phyloP scores from a whole-genome alignment of 2,113 vertebrate genomes.

The Alligator mississippiensis region DNA sequence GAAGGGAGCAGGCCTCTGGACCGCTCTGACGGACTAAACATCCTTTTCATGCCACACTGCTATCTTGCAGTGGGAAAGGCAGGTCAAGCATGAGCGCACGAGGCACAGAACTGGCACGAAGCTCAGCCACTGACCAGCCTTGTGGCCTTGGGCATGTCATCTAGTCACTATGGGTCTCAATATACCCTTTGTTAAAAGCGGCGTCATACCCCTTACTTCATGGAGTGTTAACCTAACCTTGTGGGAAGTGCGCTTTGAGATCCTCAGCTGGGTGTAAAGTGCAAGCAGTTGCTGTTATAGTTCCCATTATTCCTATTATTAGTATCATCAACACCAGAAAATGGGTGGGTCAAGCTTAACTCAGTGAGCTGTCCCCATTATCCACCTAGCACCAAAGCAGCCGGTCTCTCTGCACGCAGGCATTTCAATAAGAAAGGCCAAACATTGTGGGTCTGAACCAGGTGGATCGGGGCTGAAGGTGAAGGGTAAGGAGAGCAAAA shows the following conservation, averaged over 20 bases:
- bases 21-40: background rate
- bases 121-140: background rate
- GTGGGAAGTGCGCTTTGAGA: background rate
- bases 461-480: background rate
- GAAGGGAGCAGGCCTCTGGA: slow-evolving; percentile 4
- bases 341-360: background rate
- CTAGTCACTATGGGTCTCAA: background rate
- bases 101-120: background rate
- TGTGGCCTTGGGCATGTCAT: background rate
- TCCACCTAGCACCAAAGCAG: background rate
- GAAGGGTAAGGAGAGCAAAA: too few relatives aligned
- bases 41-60: background rate
- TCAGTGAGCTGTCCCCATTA: background rate
- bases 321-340: background rate
- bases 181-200: background rate
- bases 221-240: background rate
- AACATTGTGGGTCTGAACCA: too few relatives aligned
- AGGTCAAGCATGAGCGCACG: background rate
- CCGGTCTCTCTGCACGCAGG: background rate
- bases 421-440: background rate
- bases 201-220: background rate
- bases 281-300: background rate
- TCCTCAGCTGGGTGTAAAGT: background rate
- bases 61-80: background rate
- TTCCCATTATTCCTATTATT: background rate